Conservation (phyloP, 2,113 vertebrate genomes). For the Indicator maculatus region DNA sequence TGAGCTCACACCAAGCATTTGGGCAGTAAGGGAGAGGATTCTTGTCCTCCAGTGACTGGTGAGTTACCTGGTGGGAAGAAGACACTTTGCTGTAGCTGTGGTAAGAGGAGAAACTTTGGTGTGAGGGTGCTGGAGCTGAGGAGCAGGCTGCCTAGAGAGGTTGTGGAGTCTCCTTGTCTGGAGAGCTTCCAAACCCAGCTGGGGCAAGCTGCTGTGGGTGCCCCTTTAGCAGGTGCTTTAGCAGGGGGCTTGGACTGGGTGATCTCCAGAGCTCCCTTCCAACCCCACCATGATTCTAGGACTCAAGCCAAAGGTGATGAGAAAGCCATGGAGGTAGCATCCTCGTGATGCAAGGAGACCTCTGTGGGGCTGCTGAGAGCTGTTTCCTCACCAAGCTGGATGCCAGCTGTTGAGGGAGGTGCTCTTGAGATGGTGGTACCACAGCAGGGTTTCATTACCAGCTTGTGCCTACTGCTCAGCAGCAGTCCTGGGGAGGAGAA, state of each 20-base stretch:
- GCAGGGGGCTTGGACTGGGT: no score
- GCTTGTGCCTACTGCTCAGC: rapidly evolving
- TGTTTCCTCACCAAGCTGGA: rapidly evolving
- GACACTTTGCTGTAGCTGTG: background rate
- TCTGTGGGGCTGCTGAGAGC: background rate
- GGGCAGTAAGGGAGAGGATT: background rate
- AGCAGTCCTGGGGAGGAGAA: background rate
- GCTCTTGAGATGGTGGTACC: rapidly evolving
- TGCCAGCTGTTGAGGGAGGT: no score
- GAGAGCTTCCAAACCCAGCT: no score
- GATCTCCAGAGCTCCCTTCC: no score
- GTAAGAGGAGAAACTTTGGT: no score
- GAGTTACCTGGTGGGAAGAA: background rate
- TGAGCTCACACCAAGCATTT: background rate
- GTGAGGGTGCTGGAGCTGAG: no score
- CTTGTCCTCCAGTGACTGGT: background rate
- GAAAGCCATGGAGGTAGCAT: background rate
- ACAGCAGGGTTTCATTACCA: background rate
- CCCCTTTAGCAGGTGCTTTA: no score
- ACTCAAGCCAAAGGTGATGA: background rate
- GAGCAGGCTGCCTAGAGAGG: no score
- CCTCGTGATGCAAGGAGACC: background rate
- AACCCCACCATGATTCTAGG: background rate
- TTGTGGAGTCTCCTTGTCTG: no score
- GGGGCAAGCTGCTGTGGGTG: no score